phyloP scores from a whole-genome alignment of 2,888 invertebrate genomes.

The Sepiola atlantica region DNA sequence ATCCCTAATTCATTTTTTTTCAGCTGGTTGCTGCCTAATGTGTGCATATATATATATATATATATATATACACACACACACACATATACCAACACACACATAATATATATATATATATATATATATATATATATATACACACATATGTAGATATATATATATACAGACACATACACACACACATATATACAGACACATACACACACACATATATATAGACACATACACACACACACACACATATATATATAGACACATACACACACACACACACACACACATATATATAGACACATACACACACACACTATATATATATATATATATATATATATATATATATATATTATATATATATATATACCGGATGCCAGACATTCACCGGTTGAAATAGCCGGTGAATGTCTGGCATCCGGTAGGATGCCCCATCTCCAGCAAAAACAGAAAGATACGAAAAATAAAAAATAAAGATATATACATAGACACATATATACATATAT shows the following conservation, averaged over 20 bases:
- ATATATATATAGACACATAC: no score
- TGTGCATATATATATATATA: background rate
- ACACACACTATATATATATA: background rate
- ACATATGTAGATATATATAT: background rate
- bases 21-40: no score
- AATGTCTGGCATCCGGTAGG: no score
- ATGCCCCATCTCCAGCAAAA: no score
- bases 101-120: background rate
- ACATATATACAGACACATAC: background rate
- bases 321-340: background rate
- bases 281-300: background rate
- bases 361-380: no score
- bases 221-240: background rate
- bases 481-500: background rate
- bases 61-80: background rate
- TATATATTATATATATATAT: background rate
- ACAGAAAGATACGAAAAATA: no score
- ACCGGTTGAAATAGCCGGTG: no score
- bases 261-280: background rate
- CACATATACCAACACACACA: background rate
- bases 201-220: background rate
- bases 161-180: background rate
- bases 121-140: background rate
- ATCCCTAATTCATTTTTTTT: no score
- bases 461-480: no score